A percentile compares a stretch with the other conserved stretches of the same genome.
Evolutionary conservation across 1,140 invertebrate species (phyloP).

Genomic region (Drosophila biarmipes): DNA sequence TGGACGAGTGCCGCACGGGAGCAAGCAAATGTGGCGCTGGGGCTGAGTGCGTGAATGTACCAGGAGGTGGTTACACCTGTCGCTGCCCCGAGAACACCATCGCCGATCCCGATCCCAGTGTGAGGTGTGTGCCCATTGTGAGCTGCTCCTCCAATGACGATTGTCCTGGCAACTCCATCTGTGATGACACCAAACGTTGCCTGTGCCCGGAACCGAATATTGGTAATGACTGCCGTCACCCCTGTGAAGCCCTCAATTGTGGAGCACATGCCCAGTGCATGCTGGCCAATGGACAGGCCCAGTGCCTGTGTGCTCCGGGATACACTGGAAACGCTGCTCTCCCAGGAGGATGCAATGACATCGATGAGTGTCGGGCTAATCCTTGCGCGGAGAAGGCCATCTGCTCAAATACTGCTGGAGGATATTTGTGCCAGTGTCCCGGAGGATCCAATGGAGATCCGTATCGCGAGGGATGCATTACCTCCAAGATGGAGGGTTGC

Average conservation of each 20-base stretch:
- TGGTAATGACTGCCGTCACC: conserved; percentile 96
- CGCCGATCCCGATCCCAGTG: conserved; percentile 91
- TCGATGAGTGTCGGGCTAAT: conserved; percentile 92
- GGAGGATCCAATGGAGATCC: conserved; percentile 89
- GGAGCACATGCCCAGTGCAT: conserved; percentile 95
- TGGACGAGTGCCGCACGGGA: conserved; percentile 91
- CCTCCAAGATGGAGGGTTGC: conserved; percentile 88
- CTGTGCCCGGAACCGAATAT: conserved; percentile 95
- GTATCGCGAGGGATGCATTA: conserved; percentile 89
- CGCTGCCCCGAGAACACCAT: conserved; percentile 92
- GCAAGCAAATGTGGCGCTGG: conserved; percentile 89
- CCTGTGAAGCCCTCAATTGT: conserved; percentile 93
- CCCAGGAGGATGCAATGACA: conserved; percentile 92
- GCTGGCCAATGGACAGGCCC: conserved; percentile 91
- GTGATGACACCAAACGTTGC: conserved; percentile 90
- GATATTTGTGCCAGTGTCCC: conserved; percentile 94
- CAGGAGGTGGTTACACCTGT: conserved; percentile 92
- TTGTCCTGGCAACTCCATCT: conserved; percentile 95
- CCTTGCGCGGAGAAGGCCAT: conserved; percentile 93
- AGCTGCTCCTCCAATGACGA: conserved; percentile 90
- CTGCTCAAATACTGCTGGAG: conserved; percentile 94
- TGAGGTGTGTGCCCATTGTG: conserved; percentile 92
- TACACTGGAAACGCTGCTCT: conserved; percentile 89
- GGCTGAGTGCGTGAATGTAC: conserved; percentile 91
- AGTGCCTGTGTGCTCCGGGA: conserved; percentile 92